Conservation (phyloP, 30 jellyfish, hydroid and myxozoan genomes). For the Aurelia sp. region DNA sequence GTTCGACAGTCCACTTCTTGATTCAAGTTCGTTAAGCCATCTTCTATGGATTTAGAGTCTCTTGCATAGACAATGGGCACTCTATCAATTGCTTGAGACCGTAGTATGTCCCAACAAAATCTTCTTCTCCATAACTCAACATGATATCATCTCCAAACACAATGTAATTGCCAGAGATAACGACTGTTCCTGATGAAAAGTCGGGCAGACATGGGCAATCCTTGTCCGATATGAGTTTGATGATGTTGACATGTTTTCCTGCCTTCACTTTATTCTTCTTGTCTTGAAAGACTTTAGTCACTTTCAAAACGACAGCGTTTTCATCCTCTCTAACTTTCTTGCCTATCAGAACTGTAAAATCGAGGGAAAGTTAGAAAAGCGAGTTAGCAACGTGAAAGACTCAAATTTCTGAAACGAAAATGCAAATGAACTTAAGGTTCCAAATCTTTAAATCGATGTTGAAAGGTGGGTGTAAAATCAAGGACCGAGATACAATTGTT, state of each 20-base stretch:
- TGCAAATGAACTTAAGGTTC: background rate
- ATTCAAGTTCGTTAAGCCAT: too few species aligned
- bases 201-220: constrained; percentile 27
- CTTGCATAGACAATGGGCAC: background rate
- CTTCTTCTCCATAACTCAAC: constrained; percentile 1
- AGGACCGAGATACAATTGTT: too few species aligned
- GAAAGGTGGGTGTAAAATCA: too few species aligned
- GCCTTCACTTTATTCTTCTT: background rate
- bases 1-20: too few species aligned
- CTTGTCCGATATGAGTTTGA: background rate
- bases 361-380: background rate
- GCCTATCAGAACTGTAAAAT: constrained; percentile 41
- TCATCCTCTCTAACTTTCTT: constrained; percentile 25
- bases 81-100: constrained; percentile 37
- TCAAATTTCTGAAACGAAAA: background rate
- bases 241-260: background rate
- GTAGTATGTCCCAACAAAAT: constrained; percentile 32
- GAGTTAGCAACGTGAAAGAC: background rate
- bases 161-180: constrained; percentile 29
- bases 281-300: constrained; percentile 26
- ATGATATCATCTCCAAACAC: background rate
- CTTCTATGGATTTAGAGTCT: too few species aligned
- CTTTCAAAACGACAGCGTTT: background rate
- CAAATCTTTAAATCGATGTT: too few species aligned
- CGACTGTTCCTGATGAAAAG: constrained; percentile 5